A percentile compares a stretch with the other conserved stretches of the same genome.
These are phyloP conservation scores for Peromyscus eremicus DNA, from an alignment of 2,797 vertebrate genomes.

Conservation along the genomic window DNA sequence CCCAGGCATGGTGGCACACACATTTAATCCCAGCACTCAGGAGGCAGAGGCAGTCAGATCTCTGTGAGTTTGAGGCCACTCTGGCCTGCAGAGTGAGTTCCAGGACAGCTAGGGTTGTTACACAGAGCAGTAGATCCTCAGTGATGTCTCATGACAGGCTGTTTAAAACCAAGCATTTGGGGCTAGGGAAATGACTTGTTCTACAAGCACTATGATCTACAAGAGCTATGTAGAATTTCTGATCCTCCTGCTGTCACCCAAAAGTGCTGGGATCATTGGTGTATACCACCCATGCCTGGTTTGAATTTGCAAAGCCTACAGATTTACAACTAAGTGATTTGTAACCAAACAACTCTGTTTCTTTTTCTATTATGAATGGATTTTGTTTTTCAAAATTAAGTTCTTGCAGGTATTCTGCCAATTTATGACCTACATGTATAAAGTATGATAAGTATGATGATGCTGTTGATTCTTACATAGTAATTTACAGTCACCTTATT, in stretches of 20 bases:
- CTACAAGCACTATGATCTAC: no score
- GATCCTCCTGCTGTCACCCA: background rate
- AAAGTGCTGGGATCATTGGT: background rate
- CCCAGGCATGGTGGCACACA: no score
- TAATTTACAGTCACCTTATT: background rate
- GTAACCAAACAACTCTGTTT: background rate
- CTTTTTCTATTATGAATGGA: background rate
- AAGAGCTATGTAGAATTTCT: background rate
- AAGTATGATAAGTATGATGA: background rate
- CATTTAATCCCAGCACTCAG: no score
- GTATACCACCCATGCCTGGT: background rate
- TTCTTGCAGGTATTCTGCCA: slow-evolving; percentile 1
- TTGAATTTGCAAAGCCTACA: background rate
- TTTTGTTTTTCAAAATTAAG: background rate
- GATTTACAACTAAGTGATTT: background rate
- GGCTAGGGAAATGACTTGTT: background rate
- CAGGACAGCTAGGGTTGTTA: no score
- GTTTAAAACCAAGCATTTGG: background rate
- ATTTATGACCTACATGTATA: background rate
- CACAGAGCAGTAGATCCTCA: background rate
- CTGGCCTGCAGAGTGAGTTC: no score
- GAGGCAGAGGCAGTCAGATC: no score
- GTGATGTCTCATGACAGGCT: background rate
- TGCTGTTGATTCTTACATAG: background rate
- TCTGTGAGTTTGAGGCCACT: no score